Conservation (phyloP, 2,888 invertebrate species). For the Tillus elongatus region DNA sequence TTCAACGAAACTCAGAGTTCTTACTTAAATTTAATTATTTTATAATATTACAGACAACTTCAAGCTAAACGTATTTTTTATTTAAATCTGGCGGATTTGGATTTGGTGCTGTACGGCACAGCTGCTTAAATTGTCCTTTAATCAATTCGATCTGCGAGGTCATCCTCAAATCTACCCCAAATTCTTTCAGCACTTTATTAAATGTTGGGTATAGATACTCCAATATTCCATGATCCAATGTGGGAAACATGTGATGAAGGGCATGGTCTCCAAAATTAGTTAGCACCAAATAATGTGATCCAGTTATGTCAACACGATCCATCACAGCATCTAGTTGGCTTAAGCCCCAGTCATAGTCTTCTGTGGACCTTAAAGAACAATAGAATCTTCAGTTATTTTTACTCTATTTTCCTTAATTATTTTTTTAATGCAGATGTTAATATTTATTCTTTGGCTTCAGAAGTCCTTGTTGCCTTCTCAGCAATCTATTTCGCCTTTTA, state of each 20-base stretch:
- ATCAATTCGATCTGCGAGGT: constrained; percentile 52
- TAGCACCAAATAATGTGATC: constrained; percentile 57
- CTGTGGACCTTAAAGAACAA: constrained; percentile 37
- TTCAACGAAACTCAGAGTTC: too few species aligned
- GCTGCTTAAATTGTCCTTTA: constrained; percentile 58
- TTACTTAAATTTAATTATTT: too few species aligned
- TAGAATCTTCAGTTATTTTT: too few species aligned
- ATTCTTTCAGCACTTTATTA: constrained; percentile 54
- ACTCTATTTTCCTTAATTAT: too few species aligned
- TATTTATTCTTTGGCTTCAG: too few species aligned
- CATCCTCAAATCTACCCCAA: constrained; percentile 46
- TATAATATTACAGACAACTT: too few species aligned
- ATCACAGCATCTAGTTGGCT: constrained; percentile 67
- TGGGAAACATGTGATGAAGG: constrained; percentile 74
- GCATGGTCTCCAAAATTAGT: constrained; percentile 71
- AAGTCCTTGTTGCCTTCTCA: too few species aligned
- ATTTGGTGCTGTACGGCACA: constrained; percentile 45
- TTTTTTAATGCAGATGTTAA: too few species aligned
- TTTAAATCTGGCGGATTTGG: constrained; percentile 27
- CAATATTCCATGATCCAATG: constrained; percentile 67
- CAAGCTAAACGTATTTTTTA: constrained; percentile 13
- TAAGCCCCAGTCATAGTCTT: constrained; percentile 64
- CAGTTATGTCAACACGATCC: constrained; percentile 60
- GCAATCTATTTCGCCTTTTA: too few species aligned
- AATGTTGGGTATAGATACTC: constrained; percentile 56